Evolutionary conservation across 1,140 invertebrate genomes (phyloP).

Genomic region (Leptonema lineaticorne): DNA sequence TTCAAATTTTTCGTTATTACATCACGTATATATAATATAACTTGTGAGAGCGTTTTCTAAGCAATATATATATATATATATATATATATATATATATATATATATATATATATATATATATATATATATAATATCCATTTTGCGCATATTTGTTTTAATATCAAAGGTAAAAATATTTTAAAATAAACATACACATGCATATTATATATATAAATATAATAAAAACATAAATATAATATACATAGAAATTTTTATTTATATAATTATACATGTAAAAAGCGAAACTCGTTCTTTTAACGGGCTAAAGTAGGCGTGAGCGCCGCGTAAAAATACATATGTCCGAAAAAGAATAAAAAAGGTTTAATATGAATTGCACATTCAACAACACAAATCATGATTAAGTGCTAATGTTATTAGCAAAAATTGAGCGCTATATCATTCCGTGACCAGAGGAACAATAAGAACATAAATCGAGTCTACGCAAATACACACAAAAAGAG

Average conservation of each 20-base stretch:
- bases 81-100: no score
- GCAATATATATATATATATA: no score
- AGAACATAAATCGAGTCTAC: conserved; percentile 11
- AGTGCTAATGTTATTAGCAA: conserved; percentile 6
- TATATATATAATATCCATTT: not conserved
- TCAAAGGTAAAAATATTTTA: not conserved
- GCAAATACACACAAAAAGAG: not conserved
- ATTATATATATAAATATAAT: not conserved
- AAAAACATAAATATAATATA: no score
- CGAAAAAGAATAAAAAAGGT: not conserved
- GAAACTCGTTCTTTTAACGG: not conserved
- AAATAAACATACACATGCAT: conserved; percentile 8
- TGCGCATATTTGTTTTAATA: not conserved
- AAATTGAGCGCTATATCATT: conserved; percentile 4
- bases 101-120: no score
- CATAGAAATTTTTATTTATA: not conserved
- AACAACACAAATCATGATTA: not conserved
- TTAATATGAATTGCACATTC: conserved; percentile 2
- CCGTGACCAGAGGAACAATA: not conserved
- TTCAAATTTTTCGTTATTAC: conserved; percentile 13
- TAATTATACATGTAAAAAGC: not conserved
- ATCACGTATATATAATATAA: no score
- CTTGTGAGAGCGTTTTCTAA: no score
- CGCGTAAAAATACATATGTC: not conserved
- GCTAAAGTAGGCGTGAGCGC: not conserved